Conservation (phyloP, 2,113 vertebrate genomes). For the Cisticola juncidis region DNA sequence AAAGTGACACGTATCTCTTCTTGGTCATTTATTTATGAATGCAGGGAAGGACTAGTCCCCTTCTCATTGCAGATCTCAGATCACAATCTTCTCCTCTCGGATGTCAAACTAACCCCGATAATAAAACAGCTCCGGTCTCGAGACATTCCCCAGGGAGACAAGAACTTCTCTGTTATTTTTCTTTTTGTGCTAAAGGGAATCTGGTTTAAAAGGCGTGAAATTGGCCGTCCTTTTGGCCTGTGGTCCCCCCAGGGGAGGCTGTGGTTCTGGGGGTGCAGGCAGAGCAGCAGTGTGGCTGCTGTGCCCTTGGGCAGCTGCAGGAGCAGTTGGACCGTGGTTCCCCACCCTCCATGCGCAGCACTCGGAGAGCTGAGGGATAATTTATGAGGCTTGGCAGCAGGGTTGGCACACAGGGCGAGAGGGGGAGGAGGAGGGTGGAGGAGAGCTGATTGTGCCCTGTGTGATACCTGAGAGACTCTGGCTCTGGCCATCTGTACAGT, state of each 20-base stretch:
- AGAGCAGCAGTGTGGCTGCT: background rate
- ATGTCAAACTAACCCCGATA: conserved; percentile 51
- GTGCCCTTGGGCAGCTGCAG: conserved; percentile 23
- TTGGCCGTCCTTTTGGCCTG: background rate
- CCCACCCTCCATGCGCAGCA: accelerated
- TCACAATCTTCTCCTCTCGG: conserved; percentile 7
- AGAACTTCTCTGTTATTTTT: background rate
- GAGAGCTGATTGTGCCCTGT: conserved; percentile 11
- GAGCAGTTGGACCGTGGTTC: background rate
- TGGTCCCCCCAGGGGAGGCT: background rate
- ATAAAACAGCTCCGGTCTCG: background rate
- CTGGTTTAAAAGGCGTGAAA: background rate
- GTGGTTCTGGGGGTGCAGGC: background rate
- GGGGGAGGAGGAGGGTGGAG: background rate
- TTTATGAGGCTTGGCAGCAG: conserved; percentile 49
- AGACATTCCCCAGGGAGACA: background rate
- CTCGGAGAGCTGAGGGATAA: background rate
- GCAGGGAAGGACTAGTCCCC: background rate
- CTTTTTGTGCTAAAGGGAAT: background rate
- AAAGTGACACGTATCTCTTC: background rate
- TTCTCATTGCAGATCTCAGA: conserved; percentile 18
- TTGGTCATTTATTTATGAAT: conserved; percentile 53
- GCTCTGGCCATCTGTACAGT: conserved; percentile 39
- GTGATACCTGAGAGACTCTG: conserved; percentile 33
- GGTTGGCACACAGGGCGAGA: background rate